phyloP scores from a whole-genome alignment of 1,140 invertebrate genomes.

The Gonioctena quinquepunctata region DNA sequence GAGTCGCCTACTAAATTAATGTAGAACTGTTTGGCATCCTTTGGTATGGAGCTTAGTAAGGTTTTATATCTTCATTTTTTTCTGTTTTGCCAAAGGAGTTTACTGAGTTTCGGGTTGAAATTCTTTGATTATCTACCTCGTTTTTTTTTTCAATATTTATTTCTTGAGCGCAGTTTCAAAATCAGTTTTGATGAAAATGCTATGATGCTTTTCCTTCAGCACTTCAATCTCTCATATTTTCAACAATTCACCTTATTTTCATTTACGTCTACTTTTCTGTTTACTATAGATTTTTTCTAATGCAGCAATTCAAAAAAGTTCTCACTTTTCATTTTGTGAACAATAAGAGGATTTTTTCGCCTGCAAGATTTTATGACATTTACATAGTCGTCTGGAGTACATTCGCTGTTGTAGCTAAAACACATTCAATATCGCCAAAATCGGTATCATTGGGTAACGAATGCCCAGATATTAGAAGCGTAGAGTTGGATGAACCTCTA shows the following conservation, averaged over 20 bases:
- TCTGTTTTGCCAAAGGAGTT: conserved; percentile 6
- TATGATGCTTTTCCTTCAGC: conserved; percentile 18
- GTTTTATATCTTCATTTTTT: not conserved
- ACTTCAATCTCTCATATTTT: conserved; percentile 22
- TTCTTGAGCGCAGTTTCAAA: conserved; percentile 3
- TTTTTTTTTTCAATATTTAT: conserved; percentile 1
- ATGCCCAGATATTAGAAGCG: not conserved
- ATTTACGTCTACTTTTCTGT: conserved; percentile 20
- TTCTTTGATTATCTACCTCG: not conserved
- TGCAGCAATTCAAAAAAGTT: conserved; percentile 7
- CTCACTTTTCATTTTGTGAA: not conserved
- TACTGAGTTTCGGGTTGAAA: not conserved
- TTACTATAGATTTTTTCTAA: conserved; percentile 27
- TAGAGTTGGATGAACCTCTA: conserved; percentile 10
- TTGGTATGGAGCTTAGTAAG: not conserved
- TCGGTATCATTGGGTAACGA: not conserved
- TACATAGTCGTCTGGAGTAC: conserved; percentile 47
- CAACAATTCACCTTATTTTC: conserved; percentile 26
- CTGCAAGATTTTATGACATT: conserved; percentile 41
- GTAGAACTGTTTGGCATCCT: not conserved
- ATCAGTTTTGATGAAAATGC: conserved; percentile 4
- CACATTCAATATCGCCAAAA: conserved; percentile 46
- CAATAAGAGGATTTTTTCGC: conserved; percentile 29
- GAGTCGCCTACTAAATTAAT: not conserved
- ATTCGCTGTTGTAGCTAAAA: conserved; percentile 45